Percentiles rank a stretch among this genome's conserved stretches.
Conservation (phyloP, 1,140 invertebrate species). For the Rhopalosiphum maidis region DNA sequence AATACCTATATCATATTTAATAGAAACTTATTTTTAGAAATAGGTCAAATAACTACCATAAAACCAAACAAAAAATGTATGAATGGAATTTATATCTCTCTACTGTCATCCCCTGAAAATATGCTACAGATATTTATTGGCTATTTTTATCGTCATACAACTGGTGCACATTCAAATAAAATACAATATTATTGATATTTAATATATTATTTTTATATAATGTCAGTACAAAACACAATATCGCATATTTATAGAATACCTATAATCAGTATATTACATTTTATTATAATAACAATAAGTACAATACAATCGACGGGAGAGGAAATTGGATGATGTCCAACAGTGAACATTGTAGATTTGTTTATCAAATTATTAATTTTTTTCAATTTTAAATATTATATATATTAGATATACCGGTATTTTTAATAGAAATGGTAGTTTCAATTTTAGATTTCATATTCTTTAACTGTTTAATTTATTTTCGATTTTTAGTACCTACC, state of each 20-base stretch:
- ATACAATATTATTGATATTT: neutral
- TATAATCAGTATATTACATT: neutral
- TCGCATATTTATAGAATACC: neutral
- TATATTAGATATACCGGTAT: neutral
- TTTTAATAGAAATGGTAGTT: neutral
- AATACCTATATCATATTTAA: neutral
- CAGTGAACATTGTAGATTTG: neutral
- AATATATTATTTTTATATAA: neutral
- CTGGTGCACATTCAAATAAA: neutral
- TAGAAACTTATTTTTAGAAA: neutral
- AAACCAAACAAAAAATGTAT: neutral
- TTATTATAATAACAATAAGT: neutral
- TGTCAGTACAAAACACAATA: neutral
- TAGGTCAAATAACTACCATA: neutral
- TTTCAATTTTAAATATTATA: neutral
- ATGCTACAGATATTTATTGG: neutral
- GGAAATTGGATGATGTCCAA: neutral
- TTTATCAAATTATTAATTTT: neutral
- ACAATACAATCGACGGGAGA: neutral
- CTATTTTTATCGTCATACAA: too few relatives aligned
- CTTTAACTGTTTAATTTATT: neutral
- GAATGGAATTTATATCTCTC: neutral
- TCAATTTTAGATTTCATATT: neutral
- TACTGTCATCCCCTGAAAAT: neutral
- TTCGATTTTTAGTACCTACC: neutral